Conservation (phyloP, 2,113 vertebrate genomes). For the Neolamprologus tretocephalus region DNA sequence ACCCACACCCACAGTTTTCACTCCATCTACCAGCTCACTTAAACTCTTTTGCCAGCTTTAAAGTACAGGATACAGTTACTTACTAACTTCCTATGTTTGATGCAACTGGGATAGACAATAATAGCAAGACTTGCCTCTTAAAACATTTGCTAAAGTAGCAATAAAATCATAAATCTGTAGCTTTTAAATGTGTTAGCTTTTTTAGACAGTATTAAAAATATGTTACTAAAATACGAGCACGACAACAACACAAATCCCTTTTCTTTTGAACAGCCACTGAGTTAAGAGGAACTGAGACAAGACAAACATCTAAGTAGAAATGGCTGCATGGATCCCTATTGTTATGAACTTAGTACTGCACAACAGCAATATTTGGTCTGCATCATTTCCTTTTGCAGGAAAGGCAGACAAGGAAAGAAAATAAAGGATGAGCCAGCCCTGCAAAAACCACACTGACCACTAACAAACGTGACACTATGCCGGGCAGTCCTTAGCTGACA, state of each 20-base stretch:
- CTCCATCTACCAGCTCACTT: not conserved
- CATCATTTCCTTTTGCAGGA: constrained; percentile 10
- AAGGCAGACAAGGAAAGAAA: not conserved
- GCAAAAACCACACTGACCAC: not conserved
- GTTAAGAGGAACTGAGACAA: not conserved
- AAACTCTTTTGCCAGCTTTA: not conserved
- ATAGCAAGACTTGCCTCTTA: not conserved
- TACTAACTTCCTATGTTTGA: not conserved
- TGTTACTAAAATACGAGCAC: not conserved
- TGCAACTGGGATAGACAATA: not conserved
- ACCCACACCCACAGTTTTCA: not conserved
- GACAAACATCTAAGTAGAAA: not conserved
- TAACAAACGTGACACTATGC: not conserved
- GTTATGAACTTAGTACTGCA: not conserved
- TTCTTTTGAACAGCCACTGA: not conserved
- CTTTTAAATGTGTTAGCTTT: not conserved
- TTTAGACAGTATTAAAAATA: not conserved
- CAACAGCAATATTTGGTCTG: not conserved
- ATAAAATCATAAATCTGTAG: not conserved
- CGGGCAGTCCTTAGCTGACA: not conserved
- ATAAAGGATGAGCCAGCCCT: not conserved
- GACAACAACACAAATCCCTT: not conserved
- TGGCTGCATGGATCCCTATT: not conserved
- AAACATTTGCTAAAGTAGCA: not conserved
- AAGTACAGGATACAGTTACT: not conserved